phyloP scores from a whole-genome alignment of 2,797 vertebrate species.

The Paedocypris micromegethes region DNA sequence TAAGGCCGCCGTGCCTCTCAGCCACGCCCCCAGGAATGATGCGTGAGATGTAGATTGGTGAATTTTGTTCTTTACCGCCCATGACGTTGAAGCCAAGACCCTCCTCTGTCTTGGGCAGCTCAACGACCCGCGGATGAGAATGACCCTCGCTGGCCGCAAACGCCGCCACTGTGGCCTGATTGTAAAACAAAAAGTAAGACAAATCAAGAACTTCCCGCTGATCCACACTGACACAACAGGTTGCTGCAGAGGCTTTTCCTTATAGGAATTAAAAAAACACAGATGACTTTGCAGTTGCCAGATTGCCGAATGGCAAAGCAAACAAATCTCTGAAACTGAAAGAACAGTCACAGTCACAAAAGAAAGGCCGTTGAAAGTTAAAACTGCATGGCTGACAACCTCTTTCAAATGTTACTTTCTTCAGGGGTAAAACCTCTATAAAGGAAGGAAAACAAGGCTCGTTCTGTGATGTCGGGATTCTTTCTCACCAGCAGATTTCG shows the following conservation, averaged over 20 bases:
- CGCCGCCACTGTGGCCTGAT: constrained; percentile 92
- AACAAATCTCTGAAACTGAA: constrained; percentile 26
- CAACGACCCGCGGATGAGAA: constrained; percentile 93
- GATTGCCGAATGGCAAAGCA: constrained; percentile 24
- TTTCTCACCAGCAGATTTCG: background rate
- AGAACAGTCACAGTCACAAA: constrained; percentile 33
- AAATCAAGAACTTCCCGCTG: constrained; percentile 24
- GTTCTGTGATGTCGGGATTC: constrained; percentile 3
- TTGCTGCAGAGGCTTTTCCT: constrained; percentile 25
- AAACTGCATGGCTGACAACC: constrained; percentile 51
- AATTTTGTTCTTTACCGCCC: constrained; percentile 98
- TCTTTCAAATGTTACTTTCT: constrained; percentile 53
- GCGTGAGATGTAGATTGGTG: constrained; percentile 97
- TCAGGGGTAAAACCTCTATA: constrained; percentile 56
- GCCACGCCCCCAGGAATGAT: constrained; percentile 97
- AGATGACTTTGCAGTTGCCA: constrained; percentile 15
- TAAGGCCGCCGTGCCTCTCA: constrained; percentile 92
- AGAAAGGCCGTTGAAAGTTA: constrained; percentile 46
- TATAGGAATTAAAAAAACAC: constrained; percentile 22
- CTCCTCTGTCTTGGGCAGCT: constrained; percentile 96
- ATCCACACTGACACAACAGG: constrained; percentile 44
- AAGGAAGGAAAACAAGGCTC: constrained; percentile 37
- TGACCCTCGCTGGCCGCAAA: constrained; percentile 98
- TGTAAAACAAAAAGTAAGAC: constrained; percentile 14
- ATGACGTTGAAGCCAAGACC: constrained; percentile 98